A percentile compares a stretch with the other conserved stretches of the same genome.
phyloP scores from a whole-genome alignment of 2,888 invertebrate species.

The Melanargia galathea region DNA sequence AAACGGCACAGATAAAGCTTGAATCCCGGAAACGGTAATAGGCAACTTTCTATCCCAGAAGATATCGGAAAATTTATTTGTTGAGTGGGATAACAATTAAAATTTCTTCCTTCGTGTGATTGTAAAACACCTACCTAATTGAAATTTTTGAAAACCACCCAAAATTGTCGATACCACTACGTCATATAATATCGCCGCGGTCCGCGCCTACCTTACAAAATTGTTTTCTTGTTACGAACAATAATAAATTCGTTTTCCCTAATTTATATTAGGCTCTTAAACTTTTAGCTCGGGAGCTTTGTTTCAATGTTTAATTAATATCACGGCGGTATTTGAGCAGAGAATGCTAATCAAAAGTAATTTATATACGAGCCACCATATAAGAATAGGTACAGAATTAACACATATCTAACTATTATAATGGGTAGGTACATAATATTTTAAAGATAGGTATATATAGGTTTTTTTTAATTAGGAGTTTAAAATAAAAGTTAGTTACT shows the following conservation, averaged over 20 bases:
- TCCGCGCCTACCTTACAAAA: constrained; percentile 49
- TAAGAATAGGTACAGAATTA: no score
- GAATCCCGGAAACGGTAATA: no score
- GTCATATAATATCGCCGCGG: neutral
- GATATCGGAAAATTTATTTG: no score
- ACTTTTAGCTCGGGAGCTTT: constrained; percentile 56
- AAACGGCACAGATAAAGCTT: no score
- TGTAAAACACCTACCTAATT: no score
- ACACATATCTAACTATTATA: no score
- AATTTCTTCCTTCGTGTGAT: neutral
- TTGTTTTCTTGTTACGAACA: constrained; percentile 63
- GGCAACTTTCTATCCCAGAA: no score
- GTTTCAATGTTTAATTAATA: constrained; percentile 61
- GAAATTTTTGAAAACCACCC: neutral
- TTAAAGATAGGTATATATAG: no score
- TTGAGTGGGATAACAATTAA: neutral
- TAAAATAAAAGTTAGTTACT: no score
- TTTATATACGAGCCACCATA: constrained; percentile 19
- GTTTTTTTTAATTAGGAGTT: no score
- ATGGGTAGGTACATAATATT: no score
- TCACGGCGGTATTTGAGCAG: constrained; percentile 29
- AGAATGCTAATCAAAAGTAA: constrained; percentile 31
- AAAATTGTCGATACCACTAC: neutral
- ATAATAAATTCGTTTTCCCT: constrained; percentile 64
- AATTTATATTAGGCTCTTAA: constrained; percentile 66